These are phyloP conservation scores for Caerostris darwini DNA, from an alignment of 1,140 invertebrate species.

Conservation along the genomic window DNA sequence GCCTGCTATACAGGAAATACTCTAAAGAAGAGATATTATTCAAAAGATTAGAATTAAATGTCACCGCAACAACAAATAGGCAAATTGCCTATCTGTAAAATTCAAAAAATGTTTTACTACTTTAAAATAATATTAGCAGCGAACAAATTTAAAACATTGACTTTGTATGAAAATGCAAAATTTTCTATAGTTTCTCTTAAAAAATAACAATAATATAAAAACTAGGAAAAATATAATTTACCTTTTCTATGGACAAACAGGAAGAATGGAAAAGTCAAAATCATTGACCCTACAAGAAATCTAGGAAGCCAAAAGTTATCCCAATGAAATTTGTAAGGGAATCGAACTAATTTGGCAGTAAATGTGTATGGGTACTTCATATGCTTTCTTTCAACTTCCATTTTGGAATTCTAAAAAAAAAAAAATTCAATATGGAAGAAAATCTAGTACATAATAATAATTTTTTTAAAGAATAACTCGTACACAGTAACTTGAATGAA, in stretches of 20 bases:
- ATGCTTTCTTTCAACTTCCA: conserved; percentile 61
- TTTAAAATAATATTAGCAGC: neutral
- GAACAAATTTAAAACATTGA: neutral
- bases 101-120: neutral
- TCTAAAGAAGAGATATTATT: too few relatives aligned
- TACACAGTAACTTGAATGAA: too few relatives aligned
- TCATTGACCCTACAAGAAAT: conserved; percentile 35
- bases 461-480: too few relatives aligned
- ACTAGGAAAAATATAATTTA: neutral
- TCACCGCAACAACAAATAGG: neutral
- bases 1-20: too few relatives aligned
- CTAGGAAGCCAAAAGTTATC: conserved; percentile 74
- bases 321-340: conserved; percentile 73
- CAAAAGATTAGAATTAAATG: neutral
- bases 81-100: neutral
- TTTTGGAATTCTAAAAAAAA: neutral
- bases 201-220: neutral
- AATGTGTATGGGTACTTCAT: conserved; percentile 71
- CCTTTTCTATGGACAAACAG: conserved; percentile 62
- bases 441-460: too few relatives aligned
- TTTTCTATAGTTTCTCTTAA: neutral
- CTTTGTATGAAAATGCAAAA: neutral
- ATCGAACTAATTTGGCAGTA: conserved; percentile 37
- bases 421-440: neutral
- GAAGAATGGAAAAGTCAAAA: conserved; percentile 69